Percentiles rank a stretch among this genome's conserved stretches.
phyloP scores from a whole-genome alignment of 2,113 vertebrate genomes.

The Danio rerio region GRCz12tu NC_133185.1:8873501-8874000 shows the following conservation, averaged over 20 bases:
- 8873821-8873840: background rate
- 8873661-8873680: background rate
- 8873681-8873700: background rate
- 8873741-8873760: background rate
- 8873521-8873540: background rate
- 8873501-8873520: background rate
- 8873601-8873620: background rate
- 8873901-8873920: background rate
- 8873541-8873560: background rate
- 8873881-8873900: background rate
- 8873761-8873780: background rate
- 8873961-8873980: too few species aligned
- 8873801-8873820: background rate
- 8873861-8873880: background rate
- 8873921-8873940: background rate
- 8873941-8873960: too few species aligned
- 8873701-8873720: background rate
- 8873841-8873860: background rate
- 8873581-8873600: background rate
- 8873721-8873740: background rate
- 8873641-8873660: background rate
- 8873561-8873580: background rate
- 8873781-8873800: background rate
- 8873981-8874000: too few species aligned
- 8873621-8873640: background rate